Evolutionary conservation across 2,888 invertebrate species (phyloP).

Genomic region (Drosophila cognata): DNA sequence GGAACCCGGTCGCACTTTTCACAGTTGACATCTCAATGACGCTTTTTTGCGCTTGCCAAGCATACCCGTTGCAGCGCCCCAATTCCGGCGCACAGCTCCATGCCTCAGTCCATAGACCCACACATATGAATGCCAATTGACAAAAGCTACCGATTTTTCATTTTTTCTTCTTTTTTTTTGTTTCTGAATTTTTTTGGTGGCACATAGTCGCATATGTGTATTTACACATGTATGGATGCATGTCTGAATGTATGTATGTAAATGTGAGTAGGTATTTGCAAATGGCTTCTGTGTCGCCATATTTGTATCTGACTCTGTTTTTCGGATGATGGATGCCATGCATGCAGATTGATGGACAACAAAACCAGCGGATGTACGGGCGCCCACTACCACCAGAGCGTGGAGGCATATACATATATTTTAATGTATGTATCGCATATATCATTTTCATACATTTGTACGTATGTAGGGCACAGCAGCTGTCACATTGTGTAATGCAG

Average conservation of each 20-base stretch:
- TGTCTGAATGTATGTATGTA: conserved; percentile 11
- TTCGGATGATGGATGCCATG: conserved; percentile 65
- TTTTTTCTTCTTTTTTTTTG: conserved; percentile 22
- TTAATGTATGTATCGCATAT: background rate
- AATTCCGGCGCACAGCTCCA: background rate
- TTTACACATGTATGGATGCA: background rate
- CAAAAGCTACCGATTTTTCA: conserved; percentile 55
- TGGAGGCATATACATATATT: background rate
- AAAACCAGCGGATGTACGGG: conserved; percentile 20
- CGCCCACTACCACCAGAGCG: conserved; percentile 1
- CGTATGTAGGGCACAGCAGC: conserved; percentile 31
- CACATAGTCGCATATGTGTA: background rate
- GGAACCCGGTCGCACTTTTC: conserved; percentile 67
- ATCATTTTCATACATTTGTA: background rate
- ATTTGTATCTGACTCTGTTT: conserved; percentile 72
- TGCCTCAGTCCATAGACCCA: background rate
- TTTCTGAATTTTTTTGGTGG: conserved; percentile 7
- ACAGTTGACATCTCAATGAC: conserved; percentile 78
- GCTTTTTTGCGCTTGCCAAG: conserved; percentile 56
- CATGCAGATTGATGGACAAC: conserved; percentile 65
- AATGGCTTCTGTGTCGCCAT: conserved; percentile 69
- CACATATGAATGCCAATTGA: conserved; percentile 67
- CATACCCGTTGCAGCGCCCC: conserved; percentile 11
- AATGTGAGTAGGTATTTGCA: conserved; percentile 59
- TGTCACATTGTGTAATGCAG: conserved; percentile 60